Conservation (phyloP, 2,888 invertebrate species). For the Halictus quadricinctus region DNA sequence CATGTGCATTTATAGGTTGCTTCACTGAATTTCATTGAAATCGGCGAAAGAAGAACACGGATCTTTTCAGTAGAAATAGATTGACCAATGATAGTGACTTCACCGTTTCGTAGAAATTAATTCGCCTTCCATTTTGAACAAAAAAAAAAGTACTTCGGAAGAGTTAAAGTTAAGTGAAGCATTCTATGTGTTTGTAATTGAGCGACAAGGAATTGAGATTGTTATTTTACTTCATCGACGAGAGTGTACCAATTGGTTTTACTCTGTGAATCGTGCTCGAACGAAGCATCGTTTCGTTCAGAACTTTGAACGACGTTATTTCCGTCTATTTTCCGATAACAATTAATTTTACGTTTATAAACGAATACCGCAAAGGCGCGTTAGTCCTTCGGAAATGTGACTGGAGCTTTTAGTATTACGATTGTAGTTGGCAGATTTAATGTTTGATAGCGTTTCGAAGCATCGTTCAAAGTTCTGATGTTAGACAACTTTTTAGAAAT, state of each 20-base stretch:
- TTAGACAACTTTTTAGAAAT: not conserved
- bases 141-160: not conserved
- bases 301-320: not conserved
- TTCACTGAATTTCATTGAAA: slow-evolving; percentile 15
- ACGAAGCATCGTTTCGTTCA: not conserved
- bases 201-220: slow-evolving; percentile 3
- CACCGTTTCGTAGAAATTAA: not conserved
- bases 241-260: not conserved
- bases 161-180: not conserved
- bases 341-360: not conserved
- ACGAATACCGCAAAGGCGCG: not conserved
- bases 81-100: not conserved
- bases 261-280: not conserved
- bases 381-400: not conserved
- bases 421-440: not conserved
- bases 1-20: not conserved
- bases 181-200: not conserved
- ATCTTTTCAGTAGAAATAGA: not conserved
- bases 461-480: not conserved
- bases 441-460: slow-evolving; percentile 2
- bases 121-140: not conserved
- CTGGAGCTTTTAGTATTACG: slow-evolving; percentile 3
- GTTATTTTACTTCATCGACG: slow-evolving; percentile 6
- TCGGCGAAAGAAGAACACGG: not conserved
- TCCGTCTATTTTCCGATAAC: not conserved